Conservation (phyloP, 2,888 invertebrate species). For the Ectobius pallidus region DNA sequence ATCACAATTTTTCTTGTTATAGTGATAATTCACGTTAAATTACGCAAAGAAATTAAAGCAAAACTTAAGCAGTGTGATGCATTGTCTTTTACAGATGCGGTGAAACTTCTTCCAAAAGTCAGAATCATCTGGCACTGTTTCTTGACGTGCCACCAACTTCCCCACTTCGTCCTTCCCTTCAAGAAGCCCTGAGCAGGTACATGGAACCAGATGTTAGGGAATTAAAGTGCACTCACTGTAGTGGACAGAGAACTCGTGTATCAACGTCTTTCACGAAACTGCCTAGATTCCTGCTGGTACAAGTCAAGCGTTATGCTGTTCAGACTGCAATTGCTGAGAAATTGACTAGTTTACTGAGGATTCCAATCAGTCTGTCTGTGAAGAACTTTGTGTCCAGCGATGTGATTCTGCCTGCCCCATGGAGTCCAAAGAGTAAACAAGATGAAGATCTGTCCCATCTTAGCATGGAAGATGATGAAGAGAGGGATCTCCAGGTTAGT, state of each 20-base stretch:
- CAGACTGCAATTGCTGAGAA: slow-evolving; percentile 26
- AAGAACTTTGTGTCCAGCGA: slow-evolving; percentile 18
- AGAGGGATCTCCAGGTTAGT: slow-evolving; percentile 23
- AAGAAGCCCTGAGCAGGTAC: slow-evolving; percentile 28
- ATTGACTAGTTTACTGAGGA: slow-evolving; percentile 8
- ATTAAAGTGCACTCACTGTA: slow-evolving; percentile 31
- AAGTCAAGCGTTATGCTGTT: slow-evolving; percentile 29
- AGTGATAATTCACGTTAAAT: no score
- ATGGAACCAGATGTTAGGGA: slow-evolving; percentile 31
- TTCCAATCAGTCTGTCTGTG: slow-evolving; percentile 27
- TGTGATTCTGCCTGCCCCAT: slow-evolving; percentile 12
- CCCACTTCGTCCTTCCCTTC: slow-evolving; percentile 14
- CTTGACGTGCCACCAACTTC: slow-evolving; percentile 23
- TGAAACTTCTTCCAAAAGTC: not conserved
- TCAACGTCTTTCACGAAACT: slow-evolving; percentile 14
- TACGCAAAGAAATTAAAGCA: no score
- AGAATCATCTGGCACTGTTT: slow-evolving; percentile 32
- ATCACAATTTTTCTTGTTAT: no score
- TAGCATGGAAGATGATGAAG: slow-evolving; percentile 2
- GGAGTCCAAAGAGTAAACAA: slow-evolving; percentile 18
- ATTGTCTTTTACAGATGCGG: slow-evolving; percentile 31
- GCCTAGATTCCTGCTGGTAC: slow-evolving; percentile 33
- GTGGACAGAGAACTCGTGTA: not conserved
- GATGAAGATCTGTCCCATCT: not conserved
- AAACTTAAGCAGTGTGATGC: no score